Base-by-base conservation (phyloP, 2,113 vertebrate species). In the Boulengeromyrus knoepffleri region DNA sequence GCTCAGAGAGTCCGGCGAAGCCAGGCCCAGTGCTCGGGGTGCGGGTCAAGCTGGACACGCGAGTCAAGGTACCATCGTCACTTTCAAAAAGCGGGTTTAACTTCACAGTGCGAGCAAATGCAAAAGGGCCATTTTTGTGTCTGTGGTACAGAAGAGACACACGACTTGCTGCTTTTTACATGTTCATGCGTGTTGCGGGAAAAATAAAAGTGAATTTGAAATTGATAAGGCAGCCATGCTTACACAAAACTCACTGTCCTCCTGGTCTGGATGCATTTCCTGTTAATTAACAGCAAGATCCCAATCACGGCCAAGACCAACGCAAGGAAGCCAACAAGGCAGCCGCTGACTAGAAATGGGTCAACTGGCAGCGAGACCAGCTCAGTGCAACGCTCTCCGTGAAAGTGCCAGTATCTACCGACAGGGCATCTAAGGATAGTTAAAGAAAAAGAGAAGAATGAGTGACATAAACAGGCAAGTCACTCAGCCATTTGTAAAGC, bases 1-100 rank as follows among this genome's bases (percentile, higher is more conserved):
- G 94, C 88, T 95, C 94, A 93, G 88, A 93, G 90, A 92, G 92
- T 90, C 94, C 95, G 89, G 95, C 94, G 91, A 95, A 95, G 87
- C 89, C 93, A 88, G 94, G 93, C 50, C 92, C 93, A 88, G 94
- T 94, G 94, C 95, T 96, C 87, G 95, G 95, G 66, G 96, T 92
- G 92, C 89, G 94, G 45, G 95, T 90, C 56, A 94, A 91, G 21
- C 91, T 96, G 85, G 94, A 95, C 94, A 96, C 94, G 77, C 94
- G 95, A 91, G 93, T 95, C 93, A 95, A 94, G 91, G 93, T 53
- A 91, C 89, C 94, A 70, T 97, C 97, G 3, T 97, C 94, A 3
- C 95, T 95, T 93, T 97, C 95, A 95, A 97, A 97, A 92, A 94
- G 93, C 8, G 96, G 96, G 93, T 97, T 97, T 93, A 95, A 95